These are phyloP conservation scores for Drosophila lacteicornis DNA, from an alignment of 1,140 invertebrate species.

Conservation along the genomic window DNA sequence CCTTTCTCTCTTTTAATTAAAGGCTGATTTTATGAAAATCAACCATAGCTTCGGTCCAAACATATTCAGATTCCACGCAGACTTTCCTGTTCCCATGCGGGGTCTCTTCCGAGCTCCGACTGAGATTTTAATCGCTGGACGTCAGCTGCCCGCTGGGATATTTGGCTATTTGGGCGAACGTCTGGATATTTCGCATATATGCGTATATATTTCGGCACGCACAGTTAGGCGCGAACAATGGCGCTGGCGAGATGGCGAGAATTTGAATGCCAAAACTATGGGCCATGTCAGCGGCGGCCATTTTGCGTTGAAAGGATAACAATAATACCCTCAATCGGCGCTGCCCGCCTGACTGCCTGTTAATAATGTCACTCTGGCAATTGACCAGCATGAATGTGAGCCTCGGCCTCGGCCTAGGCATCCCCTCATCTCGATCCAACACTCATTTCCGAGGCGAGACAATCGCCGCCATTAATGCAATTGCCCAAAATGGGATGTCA, in stretches of 20 bases:
- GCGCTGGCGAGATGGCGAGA: constrained; percentile 34
- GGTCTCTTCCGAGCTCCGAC: constrained; percentile 27
- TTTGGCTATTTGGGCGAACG: constrained; percentile 8
- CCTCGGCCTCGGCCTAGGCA: constrained; percentile 18
- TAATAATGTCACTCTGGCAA: constrained; percentile 77
- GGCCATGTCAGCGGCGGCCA: constrained; percentile 64
- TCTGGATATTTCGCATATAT: constrained; percentile 5
- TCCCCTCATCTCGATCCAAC: not conserved
- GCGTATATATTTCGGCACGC: constrained; percentile 52
- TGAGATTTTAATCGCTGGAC: constrained; percentile 73
- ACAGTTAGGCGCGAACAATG: constrained; percentile 75
- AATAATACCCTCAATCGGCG: constrained; percentile 73
- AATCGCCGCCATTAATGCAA: constrained; percentile 76
- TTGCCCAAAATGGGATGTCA: constrained; percentile 61
- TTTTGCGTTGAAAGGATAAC: constrained; percentile 80
- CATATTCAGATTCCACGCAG: constrained; percentile 39
- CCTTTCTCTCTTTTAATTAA: constrained; percentile 28
- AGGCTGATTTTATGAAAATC: constrained; percentile 26
- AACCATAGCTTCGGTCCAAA: constrained; percentile 35
- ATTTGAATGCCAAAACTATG: constrained; percentile 71
- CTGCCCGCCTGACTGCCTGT: constrained; percentile 62
- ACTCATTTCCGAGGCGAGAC: constrained; percentile 43
- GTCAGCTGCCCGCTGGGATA: constrained; percentile 66
- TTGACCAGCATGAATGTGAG: constrained; percentile 77
- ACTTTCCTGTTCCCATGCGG: constrained; percentile 39